A percentile compares a stretch with the other conserved stretches of the same genome.
These are phyloP conservation scores for Diploscapter pachys DNA, from an alignment of 1,140 invertebrate genomes.

Conservation along the genomic window DNA sequence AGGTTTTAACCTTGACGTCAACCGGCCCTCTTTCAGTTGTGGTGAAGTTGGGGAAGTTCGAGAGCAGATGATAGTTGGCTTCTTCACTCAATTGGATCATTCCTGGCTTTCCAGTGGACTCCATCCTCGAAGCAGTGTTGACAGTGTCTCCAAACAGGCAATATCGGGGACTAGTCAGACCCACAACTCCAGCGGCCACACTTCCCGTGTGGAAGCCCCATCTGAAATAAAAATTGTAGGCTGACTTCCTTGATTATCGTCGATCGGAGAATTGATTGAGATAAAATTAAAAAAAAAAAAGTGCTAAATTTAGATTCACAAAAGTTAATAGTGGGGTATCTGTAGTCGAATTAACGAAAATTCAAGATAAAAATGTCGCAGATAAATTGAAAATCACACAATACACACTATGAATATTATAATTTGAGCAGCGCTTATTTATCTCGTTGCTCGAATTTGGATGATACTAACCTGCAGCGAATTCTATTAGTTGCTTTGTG, in stretches of 20 bases:
- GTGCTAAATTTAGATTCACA: neutral
- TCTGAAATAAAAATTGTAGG: too few relatives aligned
- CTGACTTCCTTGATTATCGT: too few relatives aligned
- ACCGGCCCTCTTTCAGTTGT: slow-evolving; percentile 46
- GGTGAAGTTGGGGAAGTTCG: slow-evolving; percentile 43
- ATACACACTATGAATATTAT: too few relatives aligned
- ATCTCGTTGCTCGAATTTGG: neutral
- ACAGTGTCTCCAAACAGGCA: slow-evolving; percentile 82
- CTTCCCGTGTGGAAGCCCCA: slow-evolving; percentile 56
- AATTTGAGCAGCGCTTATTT: neutral
- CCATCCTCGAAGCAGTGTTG: slow-evolving; percentile 86
- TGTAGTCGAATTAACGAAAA: neutral
- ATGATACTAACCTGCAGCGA: slow-evolving; percentile 22
- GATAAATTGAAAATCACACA: neutral
- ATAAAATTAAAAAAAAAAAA: too few relatives aligned
- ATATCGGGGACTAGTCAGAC: slow-evolving; percentile 61
- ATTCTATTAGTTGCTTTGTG: slow-evolving; percentile 43
- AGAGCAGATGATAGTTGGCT: slow-evolving; percentile 35
- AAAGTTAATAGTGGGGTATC: neutral
- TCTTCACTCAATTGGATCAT: slow-evolving; percentile 54
- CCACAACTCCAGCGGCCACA: slow-evolving; percentile 59
- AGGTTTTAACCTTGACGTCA: slow-evolving; percentile 47
- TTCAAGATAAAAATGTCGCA: neutral
- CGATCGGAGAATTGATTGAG: too few relatives aligned
- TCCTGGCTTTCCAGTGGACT: slow-evolving; percentile 63